Evolutionary conservation across 2,888 invertebrate species (phyloP).

Genomic region (Rhingia campestris): DNA sequence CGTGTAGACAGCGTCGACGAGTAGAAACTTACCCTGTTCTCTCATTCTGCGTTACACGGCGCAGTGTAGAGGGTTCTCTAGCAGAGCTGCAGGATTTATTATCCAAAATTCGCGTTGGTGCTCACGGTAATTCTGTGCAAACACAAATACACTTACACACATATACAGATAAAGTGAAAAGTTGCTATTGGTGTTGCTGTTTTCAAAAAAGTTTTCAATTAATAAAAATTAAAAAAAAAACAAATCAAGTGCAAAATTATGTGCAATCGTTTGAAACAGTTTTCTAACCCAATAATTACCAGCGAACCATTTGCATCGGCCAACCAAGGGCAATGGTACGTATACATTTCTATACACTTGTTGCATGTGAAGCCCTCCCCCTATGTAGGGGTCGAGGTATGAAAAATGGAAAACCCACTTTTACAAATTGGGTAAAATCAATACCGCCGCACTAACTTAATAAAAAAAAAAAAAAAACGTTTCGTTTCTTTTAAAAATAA

Average conservation of each 20-base stretch:
- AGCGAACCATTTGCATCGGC: slow-evolving; percentile 42
- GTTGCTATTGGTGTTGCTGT: slow-evolving; percentile 17
- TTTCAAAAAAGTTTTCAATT: slow-evolving; percentile 21
- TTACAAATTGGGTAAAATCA: slow-evolving; percentile 69
- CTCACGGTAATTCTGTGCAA: slow-evolving; percentile 24
- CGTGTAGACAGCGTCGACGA: slow-evolving; percentile 29
- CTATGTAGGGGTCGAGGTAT: slow-evolving; percentile 1
- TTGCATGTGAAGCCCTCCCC: slow-evolving; percentile 59
- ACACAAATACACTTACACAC: not conserved
- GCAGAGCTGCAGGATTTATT: slow-evolving; percentile 40
- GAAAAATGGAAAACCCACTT: slow-evolving; percentile 24
- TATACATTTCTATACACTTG: slow-evolving; percentile 61
- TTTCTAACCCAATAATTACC: slow-evolving; percentile 32
- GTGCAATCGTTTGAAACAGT: slow-evolving; percentile 45
- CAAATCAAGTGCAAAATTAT: slow-evolving; percentile 56
- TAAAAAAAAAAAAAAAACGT: slow-evolving; percentile 35
- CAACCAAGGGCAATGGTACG: slow-evolving; percentile 66
- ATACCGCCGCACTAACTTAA: slow-evolving; percentile 51
- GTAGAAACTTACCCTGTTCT: slow-evolving; percentile 52
- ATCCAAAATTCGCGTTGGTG: slow-evolving; percentile 34
- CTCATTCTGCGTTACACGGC: slow-evolving; percentile 61
- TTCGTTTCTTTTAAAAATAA: too few species aligned
- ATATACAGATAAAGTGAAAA: slow-evolving; percentile 38
- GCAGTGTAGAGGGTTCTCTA: slow-evolving; percentile 48
- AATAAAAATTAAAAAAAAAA: not conserved